These are phyloP conservation scores for Ceratoteleas bidentatus DNA, from an alignment of 1,140 invertebrate species.

Conservation along the genomic window DNA sequence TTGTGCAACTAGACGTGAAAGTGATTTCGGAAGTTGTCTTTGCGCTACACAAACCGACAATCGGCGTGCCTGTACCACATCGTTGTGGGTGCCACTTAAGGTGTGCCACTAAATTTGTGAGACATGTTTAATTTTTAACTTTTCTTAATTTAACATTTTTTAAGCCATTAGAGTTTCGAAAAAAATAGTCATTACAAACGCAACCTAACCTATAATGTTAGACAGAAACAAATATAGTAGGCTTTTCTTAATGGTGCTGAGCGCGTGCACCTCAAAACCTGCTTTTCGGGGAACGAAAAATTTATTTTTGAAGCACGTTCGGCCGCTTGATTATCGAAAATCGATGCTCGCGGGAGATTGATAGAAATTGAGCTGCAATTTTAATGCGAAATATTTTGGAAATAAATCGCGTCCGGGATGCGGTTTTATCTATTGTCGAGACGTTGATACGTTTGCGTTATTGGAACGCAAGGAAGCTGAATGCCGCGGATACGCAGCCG, in stretches of 20 bases:
- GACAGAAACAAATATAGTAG: too few species aligned
- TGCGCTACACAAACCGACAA: not conserved
- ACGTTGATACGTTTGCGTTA: constrained; percentile 7
- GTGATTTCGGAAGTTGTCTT: not conserved
- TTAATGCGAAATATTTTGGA: constrained; percentile 39
- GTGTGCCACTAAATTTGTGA: too few species aligned
- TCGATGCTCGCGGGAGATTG: constrained; percentile 33
- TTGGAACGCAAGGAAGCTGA: constrained; percentile 5
- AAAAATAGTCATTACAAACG: too few species aligned
- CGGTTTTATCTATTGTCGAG: constrained; percentile 18
- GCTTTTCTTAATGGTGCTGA: too few species aligned
- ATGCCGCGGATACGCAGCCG: not conserved
- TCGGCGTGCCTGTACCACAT: too few species aligned
- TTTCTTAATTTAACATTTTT: too few species aligned
- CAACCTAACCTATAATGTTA: too few species aligned
- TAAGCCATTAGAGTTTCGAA: too few species aligned
- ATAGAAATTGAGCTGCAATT: constrained; percentile 30
- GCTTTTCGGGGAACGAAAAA: not conserved
- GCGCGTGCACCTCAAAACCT: too few species aligned
- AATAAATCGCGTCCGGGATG: constrained; percentile 6
- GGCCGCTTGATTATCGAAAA: constrained; percentile 36
- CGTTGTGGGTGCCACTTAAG: too few species aligned
- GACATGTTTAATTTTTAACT: too few species aligned
- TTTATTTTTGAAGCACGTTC: constrained; percentile 16
- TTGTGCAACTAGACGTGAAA: too few species aligned